Evolutionary conservation across 1,140 invertebrate species (phyloP).

Genomic region (Bicyclus anynana): DNA sequence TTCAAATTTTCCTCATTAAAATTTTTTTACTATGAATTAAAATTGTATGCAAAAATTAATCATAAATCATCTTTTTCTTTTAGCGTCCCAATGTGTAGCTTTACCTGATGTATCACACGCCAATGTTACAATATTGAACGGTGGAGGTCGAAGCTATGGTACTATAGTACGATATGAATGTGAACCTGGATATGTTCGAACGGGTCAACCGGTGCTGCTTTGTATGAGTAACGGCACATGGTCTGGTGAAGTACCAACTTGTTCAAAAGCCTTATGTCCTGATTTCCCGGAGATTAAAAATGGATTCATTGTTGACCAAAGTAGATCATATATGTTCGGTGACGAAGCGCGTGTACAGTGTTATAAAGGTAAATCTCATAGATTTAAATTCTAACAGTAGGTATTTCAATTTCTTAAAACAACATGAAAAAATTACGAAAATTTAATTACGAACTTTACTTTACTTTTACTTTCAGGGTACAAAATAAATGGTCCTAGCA

Average conservation of each 20-base stretch:
- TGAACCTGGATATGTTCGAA: slow-evolving; percentile 93
- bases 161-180: slow-evolving; percentile 97
- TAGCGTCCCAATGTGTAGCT: slow-evolving; percentile 95
- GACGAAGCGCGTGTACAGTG: slow-evolving; percentile 96
- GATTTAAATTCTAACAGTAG: too few species aligned
- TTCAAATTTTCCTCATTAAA: not conserved
- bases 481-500: slow-evolving; percentile 80
- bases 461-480: slow-evolving; percentile 43
- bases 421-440: slow-evolving; percentile 3
- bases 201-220: slow-evolving; percentile 92
- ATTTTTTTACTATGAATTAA: too few species aligned
- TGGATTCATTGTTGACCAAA: slow-evolving; percentile 88
- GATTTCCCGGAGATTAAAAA: slow-evolving; percentile 90
- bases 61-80: too few species aligned
- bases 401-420: not conserved
- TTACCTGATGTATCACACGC: slow-evolving; percentile 92
- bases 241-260: slow-evolving; percentile 94
- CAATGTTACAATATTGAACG: slow-evolving; percentile 93
- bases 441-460: not conserved
- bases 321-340: slow-evolving; percentile 88
- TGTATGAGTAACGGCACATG: slow-evolving; percentile 98
- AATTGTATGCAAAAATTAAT: too few species aligned
- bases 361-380: slow-evolving; percentile 89
- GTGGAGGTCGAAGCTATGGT: slow-evolving; percentile 95
- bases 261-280: slow-evolving; percentile 90